A percentile compares a stretch with the other conserved stretches of the same genome.
Conservation (phyloP, 1,140 invertebrate species). For the Pachypsylla venusta region DNA sequence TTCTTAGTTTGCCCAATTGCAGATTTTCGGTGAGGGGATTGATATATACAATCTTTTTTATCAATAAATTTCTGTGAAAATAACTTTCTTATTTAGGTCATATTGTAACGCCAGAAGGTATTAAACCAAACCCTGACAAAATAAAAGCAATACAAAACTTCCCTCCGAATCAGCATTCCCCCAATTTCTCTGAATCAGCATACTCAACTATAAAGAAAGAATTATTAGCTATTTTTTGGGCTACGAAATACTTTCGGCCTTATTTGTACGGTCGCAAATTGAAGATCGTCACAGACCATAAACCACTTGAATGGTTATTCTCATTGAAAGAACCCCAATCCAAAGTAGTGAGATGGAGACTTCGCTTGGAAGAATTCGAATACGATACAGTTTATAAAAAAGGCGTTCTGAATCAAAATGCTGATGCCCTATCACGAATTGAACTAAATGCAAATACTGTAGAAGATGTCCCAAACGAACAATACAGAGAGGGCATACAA, state of each 20-base stretch:
- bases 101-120: slow-evolving; percentile 27
- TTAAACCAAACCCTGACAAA: slow-evolving; percentile 29
- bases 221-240: slow-evolving; percentile 27
- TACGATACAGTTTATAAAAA: slow-evolving; percentile 19
- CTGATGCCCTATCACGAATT: slow-evolving; percentile 16
- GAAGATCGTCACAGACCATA: slow-evolving; percentile 31
- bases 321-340: slow-evolving; percentile 26
- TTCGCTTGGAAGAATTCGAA: slow-evolving; percentile 16
- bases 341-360: slow-evolving; percentile 16
- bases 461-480: no score
- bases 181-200: slow-evolving; percentile 22
- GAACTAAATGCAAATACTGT: slow-evolving; percentile 18
- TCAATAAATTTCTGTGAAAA: slow-evolving; percentile 24
- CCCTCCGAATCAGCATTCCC: slow-evolving; percentile 26
- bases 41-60: no score
- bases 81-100: slow-evolving; percentile 31
- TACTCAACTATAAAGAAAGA: slow-evolving; percentile 26
- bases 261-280: slow-evolving; percentile 31
- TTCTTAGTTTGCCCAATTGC: no score
- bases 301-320: slow-evolving; percentile 28
- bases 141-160: slow-evolving; percentile 27
- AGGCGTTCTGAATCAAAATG: slow-evolving; percentile 23
- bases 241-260: slow-evolving; percentile 27
- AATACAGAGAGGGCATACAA: no score
- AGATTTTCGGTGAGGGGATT: no score